Evolutionary conservation across 2,113 vertebrate genomes (phyloP).

Genomic region (Myotis brandtii): DNA sequence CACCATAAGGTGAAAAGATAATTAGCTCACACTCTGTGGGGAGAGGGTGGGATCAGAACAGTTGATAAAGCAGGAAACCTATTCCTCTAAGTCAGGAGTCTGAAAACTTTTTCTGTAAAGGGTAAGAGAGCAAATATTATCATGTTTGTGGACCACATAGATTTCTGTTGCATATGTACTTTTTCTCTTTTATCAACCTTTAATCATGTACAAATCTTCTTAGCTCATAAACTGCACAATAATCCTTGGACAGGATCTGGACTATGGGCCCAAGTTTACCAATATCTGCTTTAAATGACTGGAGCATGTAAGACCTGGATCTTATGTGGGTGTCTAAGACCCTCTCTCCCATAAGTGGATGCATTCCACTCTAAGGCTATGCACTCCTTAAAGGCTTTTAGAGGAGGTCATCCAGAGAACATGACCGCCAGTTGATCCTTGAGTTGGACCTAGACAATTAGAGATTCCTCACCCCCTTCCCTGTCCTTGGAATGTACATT

Average conservation of each 20-base stretch:
- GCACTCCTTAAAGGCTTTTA: neutral
- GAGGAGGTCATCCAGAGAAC: neutral
- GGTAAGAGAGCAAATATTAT: neutral
- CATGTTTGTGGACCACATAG: neutral
- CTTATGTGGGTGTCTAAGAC: neutral
- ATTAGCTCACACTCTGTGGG: neutral
- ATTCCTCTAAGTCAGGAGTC: neutral
- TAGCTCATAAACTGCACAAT: neutral
- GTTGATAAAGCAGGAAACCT: neutral
- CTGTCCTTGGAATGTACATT: neutral
- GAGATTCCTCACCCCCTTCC: neutral
- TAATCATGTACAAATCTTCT: neutral
- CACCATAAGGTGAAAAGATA: neutral
- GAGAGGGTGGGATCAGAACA: no score
- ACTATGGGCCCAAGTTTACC: accelerated
- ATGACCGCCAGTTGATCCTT: neutral
- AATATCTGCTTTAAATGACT: neutral
- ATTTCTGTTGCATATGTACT: neutral
- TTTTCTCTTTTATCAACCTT: neutral
- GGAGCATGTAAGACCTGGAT: neutral
- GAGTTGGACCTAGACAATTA: neutral
- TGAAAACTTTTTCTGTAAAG: neutral
- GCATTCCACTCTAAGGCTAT: neutral
- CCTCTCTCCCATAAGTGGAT: accelerated
- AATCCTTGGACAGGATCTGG: neutral